Base-by-base conservation (phyloP, 2,888 invertebrate species). In the Ophraella communa region DNA sequence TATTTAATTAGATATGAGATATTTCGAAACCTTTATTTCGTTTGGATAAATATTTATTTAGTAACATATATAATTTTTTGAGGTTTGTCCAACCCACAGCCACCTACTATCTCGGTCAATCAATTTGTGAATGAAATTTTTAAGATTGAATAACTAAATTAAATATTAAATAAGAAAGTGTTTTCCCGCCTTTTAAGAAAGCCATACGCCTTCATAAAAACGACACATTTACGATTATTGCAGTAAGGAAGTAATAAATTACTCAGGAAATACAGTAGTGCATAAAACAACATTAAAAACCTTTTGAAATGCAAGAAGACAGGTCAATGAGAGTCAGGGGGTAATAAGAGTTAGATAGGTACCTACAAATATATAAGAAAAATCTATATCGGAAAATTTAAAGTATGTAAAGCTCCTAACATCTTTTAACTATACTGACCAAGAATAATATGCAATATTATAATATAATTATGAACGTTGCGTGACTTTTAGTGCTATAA, bases 1-100 rank as follows among this genome's bases (percentile, higher is more conserved):
- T n/a, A n/a, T n/a, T n/a, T n/a, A n/a, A n/a, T n/a, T n/a, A n/a
- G n/a, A n/a, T n/a, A n/a, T 24, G 24, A 24, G 24, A 24, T 7
- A 24, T 24, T 24, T 24, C 7, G 24, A 24, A 24, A 24, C 7
- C 7, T 24, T 24, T 24, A 24, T 24, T 4, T 24, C 24, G 3
- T 24, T 24, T 4, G 7, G 44, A 1, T 47, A 21, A 20, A 20
- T 21, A 21, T 10, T 47, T 21, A 21, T 30, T 2, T 8, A 30
- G 24, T 24, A 42, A 18, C 17, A 30, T 30, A 8, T 42, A 18
- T n/a, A n/a, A n/a, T n/a, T n/a, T n/a, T 42, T 42, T 47, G 21
- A 47, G 11, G 14, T 23, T 23, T 47, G 21, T 20, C 23, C 47
- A 47, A 14, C 58, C 58, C 58, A 58, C 58, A 47, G 23, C 49